phyloP scores from a whole-genome alignment of 2,888 invertebrate species.

The Netelia inedita region DNA sequence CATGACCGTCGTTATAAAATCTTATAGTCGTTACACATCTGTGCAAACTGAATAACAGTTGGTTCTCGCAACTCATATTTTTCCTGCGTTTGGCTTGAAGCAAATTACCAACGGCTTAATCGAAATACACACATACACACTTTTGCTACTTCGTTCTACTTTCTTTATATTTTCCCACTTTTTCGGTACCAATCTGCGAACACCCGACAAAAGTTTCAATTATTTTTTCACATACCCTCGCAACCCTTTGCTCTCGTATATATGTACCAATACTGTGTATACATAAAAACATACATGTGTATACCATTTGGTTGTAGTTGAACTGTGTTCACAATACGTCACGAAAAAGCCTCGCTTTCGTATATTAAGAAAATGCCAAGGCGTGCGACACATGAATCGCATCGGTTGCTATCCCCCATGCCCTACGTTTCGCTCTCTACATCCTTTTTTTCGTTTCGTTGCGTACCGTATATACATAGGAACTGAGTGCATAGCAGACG shows the following conservation, averaged over 20 bases:
- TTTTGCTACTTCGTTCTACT: too few species aligned
- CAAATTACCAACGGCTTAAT: too few species aligned
- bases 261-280: neutral
- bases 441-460: slow-evolving; percentile 61
- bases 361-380: slow-evolving; percentile 82
- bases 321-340: slow-evolving; percentile 75
- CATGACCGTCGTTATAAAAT: too few species aligned
- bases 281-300: neutral
- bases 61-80: too few species aligned
- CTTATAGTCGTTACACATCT: too few species aligned
- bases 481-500: slow-evolving; percentile 48
- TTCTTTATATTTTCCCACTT: slow-evolving; percentile 59
- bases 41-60: too few species aligned
- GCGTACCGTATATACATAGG: slow-evolving; percentile 25
- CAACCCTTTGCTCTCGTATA: neutral
- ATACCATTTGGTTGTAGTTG: neutral
- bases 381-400: slow-evolving; percentile 82
- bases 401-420: slow-evolving; percentile 71
- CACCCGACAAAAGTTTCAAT: slow-evolving; percentile 69
- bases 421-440: slow-evolving; percentile 35
- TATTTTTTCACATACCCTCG: slow-evolving; percentile 67
- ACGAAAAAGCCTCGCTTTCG: slow-evolving; percentile 73
- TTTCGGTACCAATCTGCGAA: slow-evolving; percentile 31
- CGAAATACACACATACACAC: neutral
- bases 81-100: too few species aligned